Conservation (phyloP, 2,888 invertebrate species). For the Muscina levida region DNA sequence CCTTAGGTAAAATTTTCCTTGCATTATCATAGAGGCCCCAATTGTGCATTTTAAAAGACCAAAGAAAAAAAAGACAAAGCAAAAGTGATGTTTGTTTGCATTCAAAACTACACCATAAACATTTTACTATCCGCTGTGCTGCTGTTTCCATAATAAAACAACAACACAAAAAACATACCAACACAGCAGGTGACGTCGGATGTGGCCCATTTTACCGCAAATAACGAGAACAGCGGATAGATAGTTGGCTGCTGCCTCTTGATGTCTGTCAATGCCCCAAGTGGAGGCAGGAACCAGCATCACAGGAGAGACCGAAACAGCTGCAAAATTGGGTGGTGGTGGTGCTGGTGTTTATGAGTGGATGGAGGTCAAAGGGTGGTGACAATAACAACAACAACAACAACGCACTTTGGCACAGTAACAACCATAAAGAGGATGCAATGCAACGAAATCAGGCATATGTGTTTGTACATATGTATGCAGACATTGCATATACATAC, state of each 20-base stretch:
- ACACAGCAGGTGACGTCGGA: slow-evolving; percentile 31
- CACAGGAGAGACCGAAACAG: slow-evolving; percentile 3
- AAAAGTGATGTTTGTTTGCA: too few species aligned
- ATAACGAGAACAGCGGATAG: slow-evolving; percentile 19
- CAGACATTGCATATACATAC: too few species aligned
- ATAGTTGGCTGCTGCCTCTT: background rate
- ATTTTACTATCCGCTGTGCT: too few species aligned
- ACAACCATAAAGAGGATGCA: background rate
- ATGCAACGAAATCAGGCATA: background rate
- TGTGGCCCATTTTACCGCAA: background rate
- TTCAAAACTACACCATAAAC: too few species aligned
- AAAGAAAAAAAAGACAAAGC: too few species aligned
- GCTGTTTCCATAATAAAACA: background rate
- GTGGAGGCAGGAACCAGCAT: slow-evolving; percentile 14
- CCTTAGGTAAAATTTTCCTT: too few species aligned
- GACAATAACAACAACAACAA: background rate
- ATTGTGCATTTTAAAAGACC: too few species aligned
- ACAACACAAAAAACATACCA: too few species aligned
- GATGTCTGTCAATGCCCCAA: background rate
- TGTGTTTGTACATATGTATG: too few species aligned
- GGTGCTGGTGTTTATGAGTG: background rate
- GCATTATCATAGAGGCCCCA: too few species aligned
- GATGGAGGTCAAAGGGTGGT: slow-evolving; percentile 37
- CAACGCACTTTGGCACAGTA: too few species aligned
- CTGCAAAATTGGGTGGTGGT: slow-evolving; percentile 1